Base-by-base conservation (phyloP, 2,888 invertebrate genomes). In the Caenorhabditis angaria region DNA sequence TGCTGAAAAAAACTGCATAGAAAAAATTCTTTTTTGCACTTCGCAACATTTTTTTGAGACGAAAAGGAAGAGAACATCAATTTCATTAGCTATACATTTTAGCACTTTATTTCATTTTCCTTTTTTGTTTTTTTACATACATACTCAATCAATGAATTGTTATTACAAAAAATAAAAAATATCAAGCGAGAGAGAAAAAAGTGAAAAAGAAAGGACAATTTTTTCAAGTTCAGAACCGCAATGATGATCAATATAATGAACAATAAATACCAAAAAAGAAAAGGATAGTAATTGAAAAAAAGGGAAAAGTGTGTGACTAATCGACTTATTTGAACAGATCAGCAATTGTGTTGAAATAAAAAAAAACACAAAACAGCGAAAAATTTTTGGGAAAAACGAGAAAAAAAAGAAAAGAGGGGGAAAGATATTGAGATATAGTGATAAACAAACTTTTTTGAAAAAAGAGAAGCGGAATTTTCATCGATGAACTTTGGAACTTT, bases 231-330 rank as follows among this genome's bases (percentile, higher is more conserved):
- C 32, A 32, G 18, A 41, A 41, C 41, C 41, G 18, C 41, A 41
- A 41, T 41, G 41, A 41, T 41, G 41, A 41, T 41, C 41, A 18
- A 41, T 41, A 41, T 12, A 12, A 41, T 12, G n/a, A n/a, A n/a
- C n/a, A n/a, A n/a, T n/a, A n/a, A 6, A 41, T 14, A 41, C 41
- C 10, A 6, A 41, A 41, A 41, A 41, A 41, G 18, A 14, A 41
- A 41, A 41, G 5, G 18, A 18, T 41, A 41, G 41, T 41, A 41
- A 41, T n/a, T n/a, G 18, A 41, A 12, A 10, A 41, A 41, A 41
- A 41, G 41, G 41, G 41, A 41, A 41, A 41, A 41, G 41, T n/a
- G n/a, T n/a, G n/a, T 41, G 41, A 41, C 41, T 41, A 41, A 41
- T 41, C 10, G 41, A 18, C 41, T 18, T 41, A 41, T 41, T 41